Base-by-base conservation (phyloP, 2,113 vertebrate genomes). In the Neotoma lepida region DNA sequence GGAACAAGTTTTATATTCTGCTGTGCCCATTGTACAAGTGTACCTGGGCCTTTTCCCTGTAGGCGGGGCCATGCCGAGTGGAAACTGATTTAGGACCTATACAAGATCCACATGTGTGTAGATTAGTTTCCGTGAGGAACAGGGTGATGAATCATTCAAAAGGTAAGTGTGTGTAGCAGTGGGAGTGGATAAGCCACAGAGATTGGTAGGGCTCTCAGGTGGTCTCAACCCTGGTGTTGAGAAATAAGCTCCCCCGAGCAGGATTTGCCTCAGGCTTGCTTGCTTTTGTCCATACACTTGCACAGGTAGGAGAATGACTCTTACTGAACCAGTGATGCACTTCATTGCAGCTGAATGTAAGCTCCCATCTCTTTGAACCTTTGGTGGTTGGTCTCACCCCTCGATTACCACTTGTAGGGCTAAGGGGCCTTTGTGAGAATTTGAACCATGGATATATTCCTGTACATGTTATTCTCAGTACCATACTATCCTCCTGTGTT, bases 51-150 rank as follows among this genome's bases (percentile, higher is more conserved):
- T 96, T 93, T n/a, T 17, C 51, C 28, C 86, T 73, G 41, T 35
- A 63, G 44, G 22, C 58, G 24, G 30, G 35, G 70, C 44, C 2
- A 73, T 8, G 33, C 8, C 66, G 35, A 66, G 1, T 71, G 56
- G 81, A 86, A 89, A 63, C 39, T 66, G 64, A 95, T 74, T 77
- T 46, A 86, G 90, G 68, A 46, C 64, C 7, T 74, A 73, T 74
- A 68, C 73, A 90, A 88, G 54, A 88, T 66, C n/a, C n/a, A 12
- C 33, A 81, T 44, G 14, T 89, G 58, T 92, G 74, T 89, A 54
- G 61, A 86, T 95, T 58, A 74, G 91, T 94, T 39, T 54, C n/a
- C 10, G 0, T 96, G 54, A 26, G 82, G 84, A 93, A 51, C 71
- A 66, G 61, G 86, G 8, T 46, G 77, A 46, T 56, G 82, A 49